Base-by-base conservation (phyloP, 2,797 vertebrate species). In the Halcyon smyrnensis region DNA sequence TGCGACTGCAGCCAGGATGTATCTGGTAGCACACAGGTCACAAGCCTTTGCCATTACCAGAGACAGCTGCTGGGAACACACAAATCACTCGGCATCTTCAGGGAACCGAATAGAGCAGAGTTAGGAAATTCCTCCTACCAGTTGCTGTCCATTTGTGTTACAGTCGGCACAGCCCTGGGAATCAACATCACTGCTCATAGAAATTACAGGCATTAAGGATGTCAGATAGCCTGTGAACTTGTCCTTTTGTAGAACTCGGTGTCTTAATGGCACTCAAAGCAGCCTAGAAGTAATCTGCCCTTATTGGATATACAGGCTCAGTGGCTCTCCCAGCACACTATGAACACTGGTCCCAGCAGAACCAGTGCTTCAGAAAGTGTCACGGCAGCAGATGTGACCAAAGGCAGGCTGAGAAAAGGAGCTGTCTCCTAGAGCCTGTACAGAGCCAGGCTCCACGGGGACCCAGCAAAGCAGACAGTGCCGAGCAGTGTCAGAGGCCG, bases 121-220 rank as follows among this genome's bases (percentile, higher is more conserved):
- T 62, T 69, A 73, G 86, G 81, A 92, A 82, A 91, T 70, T 79
- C 74, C 60, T 71, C 80, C 84, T 45, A 43, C 77, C 63, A 56
- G 67, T 24, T 68, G 54, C 77, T 70, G 50, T 53, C 62, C 64
- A 57, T 90, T 93, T 96, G 76, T 91, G 86, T 75, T 91, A 43
- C 1, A 86, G 91, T 92, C 95, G 88, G 87, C 85, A 96, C n/a
- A 93, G 81, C 73, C 68, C 46, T 39, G 73, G 76, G 82, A 96
- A 94, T 93, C 95, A 84, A 69, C 88, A 90, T 32, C 27, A 57
- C 80, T 74, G 71, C 68, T 93, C 88, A 51, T 34, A 93, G 92
- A 75, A 89, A 83, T 95, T 82, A 94, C 65, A 92, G 30, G 84
- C 67, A 82, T 82, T 92, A 89, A 57, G 71, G 71, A 68, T 48